These are phyloP conservation scores for Anoncus sp. DNA, from an alignment of 2,888 invertebrate genomes.

Conservation along the genomic window DNA sequence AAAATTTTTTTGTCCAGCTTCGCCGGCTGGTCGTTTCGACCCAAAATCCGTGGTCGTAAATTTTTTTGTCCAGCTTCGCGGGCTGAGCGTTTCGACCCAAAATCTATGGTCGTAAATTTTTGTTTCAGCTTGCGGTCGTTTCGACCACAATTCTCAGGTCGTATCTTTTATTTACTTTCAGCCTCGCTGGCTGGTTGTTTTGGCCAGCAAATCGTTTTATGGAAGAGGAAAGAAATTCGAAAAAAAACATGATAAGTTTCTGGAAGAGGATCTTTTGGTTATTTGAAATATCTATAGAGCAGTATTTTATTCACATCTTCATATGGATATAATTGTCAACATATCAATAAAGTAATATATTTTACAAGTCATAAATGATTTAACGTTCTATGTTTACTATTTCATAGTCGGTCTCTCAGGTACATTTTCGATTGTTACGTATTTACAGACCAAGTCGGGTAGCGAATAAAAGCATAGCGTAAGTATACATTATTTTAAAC, in stretches of 20 bases:
- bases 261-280: constrained; percentile 21
- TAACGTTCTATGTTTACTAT: too few species aligned
- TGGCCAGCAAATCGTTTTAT: constrained; percentile 18
- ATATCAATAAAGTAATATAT: too few species aligned
- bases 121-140: too few species aligned
- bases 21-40: too few species aligned
- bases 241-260: constrained; percentile 16
- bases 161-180: too few species aligned
- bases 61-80: too few species aligned
- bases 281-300: constrained; percentile 16
- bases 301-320: constrained; percentile 18
- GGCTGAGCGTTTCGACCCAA: constrained; percentile 13
- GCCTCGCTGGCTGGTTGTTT: constrained; percentile 7
- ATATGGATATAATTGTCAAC: constrained; percentile 19
- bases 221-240: constrained; percentile 17
- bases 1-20: too few species aligned
- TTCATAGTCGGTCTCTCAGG: too few species aligned
- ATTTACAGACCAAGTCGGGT: constrained; percentile 17
- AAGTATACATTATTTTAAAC: constrained; percentile 17
- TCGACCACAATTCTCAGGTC: too few species aligned
- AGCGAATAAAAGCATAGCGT: constrained; percentile 19
- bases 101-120: constrained; percentile 13
- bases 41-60: too few species aligned
- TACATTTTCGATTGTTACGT: too few species aligned
- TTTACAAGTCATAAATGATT: too few species aligned